Base-by-base conservation (phyloP, 2,888 invertebrate genomes). In the Subacronicta megacephala region DNA sequence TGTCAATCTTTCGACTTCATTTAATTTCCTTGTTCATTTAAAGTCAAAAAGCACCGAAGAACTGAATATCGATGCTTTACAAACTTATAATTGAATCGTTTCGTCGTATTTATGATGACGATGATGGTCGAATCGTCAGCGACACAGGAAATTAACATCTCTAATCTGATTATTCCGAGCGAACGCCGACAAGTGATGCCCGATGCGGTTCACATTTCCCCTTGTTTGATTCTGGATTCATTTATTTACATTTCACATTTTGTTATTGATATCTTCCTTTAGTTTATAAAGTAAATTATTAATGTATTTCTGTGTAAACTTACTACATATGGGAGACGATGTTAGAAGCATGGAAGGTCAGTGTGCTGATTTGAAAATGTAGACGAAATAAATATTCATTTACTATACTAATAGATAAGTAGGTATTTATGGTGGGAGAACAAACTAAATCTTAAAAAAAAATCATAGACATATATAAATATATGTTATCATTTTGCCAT, bases 91-190 rank as follows among this genome's bases (percentile, higher is more conserved):
- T 75, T 76, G 71, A 78, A 82, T 72, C 65, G 67, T 76, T 69
- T 76, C 72, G 62, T 76, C 65, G 46, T 52, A 12, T 37, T 57
- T 55, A 74, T 68, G 72, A 45, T 66, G 58, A 38, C 74, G 77
- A 75, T 80, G 80, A 80, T 75, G 76, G 75, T 64, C 68, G 78
- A 82, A 75, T 82, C 78, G 81, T 80, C 82, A 83, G 77, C 77
- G 76, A 77, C 80, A 85, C 82, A 84, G 90, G 90, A 90, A 90
- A 91, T 91, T 91, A 29, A 90, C 88, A 83, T 81, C 79, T 82
- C 84, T 89, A 90, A 90, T 89, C 90, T 81, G 89, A 88, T 90
- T 89, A 89, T 90, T 85, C 81, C 84, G 66, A 82, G 75, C 81
- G 82, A 84, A 73, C 84, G 82, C 80, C 64, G 83, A 82, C 86